Base-by-base conservation (phyloP, 1,140 invertebrate genomes). In the Pogonus chalceus region DNA sequence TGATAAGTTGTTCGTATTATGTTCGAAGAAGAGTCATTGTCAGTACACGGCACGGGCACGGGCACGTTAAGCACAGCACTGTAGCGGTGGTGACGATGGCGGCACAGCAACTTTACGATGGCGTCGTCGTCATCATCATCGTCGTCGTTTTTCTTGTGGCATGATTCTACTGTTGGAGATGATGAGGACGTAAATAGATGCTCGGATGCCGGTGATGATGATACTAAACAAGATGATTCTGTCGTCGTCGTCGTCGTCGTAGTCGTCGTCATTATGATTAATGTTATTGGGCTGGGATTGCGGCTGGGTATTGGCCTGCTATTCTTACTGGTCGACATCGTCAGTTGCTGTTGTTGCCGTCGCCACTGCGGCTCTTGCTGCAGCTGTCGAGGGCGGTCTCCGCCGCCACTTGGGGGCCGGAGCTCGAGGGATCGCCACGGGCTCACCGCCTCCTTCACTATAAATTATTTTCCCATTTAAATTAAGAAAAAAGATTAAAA, bases 381-480 rank as follows among this genome's bases (percentile, higher is more conserved):
- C 23, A 22, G 23, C n/a, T 22, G 49, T n/a, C 23, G 20, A 18
- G 20, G 47, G 21, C 18, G 23, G 23, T n/a, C 14, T 7, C 23
- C 26, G 26, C 23, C 22, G 18, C 49, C 49, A 31, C 3, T 16
- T 43, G 37, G 37, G 23, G 49, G 21, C 23, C 22, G 23, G 21
- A 51, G 23, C 23, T 12, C 23, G 7, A 24, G 49, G 16, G 49
- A 24, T 18, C 49, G 21, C 49, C 49, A 51, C 49, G 23, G 49
- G 23, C 21, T 24, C 49, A 31, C 22, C 49, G 49, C 23, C 49
- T 51, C 49, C 49, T 51, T 51, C 49, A 51, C 49, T 51, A 20
- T 10, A 51, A 46, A 14, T 9, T n/a, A n/a, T n/a, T n/a, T n/a
- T n/a, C n/a, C n/a, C n/a, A n/a, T n/a, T n/a, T n/a, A n/a, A n/a